phyloP scores from a whole-genome alignment of 2,113 vertebrate species.

The Lucifuga dentata region DNA sequence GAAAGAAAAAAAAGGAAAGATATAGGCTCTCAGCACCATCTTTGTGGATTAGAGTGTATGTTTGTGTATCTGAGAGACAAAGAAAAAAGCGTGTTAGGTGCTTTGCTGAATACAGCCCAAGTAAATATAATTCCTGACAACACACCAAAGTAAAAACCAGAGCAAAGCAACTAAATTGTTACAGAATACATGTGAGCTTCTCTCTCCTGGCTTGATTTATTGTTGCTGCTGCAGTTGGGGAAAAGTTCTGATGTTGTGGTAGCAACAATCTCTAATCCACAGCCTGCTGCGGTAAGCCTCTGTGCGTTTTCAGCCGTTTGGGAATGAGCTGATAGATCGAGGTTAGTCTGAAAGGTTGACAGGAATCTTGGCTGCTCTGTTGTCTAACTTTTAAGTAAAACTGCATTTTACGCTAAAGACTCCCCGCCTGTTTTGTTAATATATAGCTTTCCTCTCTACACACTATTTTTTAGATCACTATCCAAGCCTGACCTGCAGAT shows the following conservation, averaged over 20 bases:
- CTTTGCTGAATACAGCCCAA: too few species aligned
- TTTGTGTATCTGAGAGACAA: too few species aligned
- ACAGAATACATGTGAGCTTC: conserved; percentile 5
- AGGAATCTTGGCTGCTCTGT: conserved; percentile 9
- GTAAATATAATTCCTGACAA: too few species aligned
- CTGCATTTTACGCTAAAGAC: conserved; percentile 8
- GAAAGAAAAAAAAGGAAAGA: too few species aligned
- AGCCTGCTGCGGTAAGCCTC: conserved; percentile 50
- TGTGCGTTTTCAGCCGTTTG: conserved; percentile 16
- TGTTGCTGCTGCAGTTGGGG: conserved; percentile 22
- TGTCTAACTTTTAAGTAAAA: background rate
- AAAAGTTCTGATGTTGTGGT: conserved; percentile 20
- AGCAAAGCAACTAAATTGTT: background rate
- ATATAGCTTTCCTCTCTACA: background rate
- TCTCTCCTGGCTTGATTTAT: conserved; percentile 15
- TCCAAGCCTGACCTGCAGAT: conserved; percentile 11
- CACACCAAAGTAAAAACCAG: background rate
- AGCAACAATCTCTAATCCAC: conserved; percentile 37
- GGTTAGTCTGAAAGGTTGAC: conserved; percentile 6
- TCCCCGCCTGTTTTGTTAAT: too few species aligned
- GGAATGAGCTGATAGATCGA: conserved; percentile 33
- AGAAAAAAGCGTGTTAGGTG: too few species aligned
- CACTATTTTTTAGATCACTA: background rate
- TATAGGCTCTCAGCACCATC: too few species aligned
- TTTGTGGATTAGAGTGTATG: too few species aligned